Conservation (phyloP, 1,140 invertebrate genomes). For the Dysdera silvatica region DNA sequence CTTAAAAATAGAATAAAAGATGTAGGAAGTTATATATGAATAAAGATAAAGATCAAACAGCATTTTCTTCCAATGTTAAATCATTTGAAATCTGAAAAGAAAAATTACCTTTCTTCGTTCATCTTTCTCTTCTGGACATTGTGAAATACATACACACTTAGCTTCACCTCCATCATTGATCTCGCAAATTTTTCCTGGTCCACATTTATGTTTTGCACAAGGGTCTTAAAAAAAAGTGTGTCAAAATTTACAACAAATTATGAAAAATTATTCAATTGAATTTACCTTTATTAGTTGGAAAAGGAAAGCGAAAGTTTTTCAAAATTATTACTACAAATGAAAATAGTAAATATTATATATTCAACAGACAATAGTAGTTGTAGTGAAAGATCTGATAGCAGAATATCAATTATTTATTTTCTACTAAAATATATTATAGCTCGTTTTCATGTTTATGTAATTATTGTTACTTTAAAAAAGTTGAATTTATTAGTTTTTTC, state of each 20-base stretch:
- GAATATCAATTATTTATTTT: too few species aligned
- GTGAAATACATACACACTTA: conserved; percentile 73
- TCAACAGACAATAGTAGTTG: background rate
- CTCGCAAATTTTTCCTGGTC: conserved; percentile 77
- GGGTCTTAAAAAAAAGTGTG: conserved; percentile 53
- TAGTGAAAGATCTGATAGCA: background rate
- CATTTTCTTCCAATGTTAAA: background rate
- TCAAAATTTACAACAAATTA: background rate
- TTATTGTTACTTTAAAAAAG: too few species aligned
- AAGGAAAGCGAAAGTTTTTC: background rate
- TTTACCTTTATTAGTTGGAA: background rate
- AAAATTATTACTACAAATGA: background rate
- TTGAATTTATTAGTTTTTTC: too few species aligned
- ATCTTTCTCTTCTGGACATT: conserved; percentile 70
- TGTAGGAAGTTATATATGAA: background rate
- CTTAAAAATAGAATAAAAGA: too few species aligned
- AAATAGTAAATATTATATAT: background rate
- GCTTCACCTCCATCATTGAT: conserved; percentile 59
- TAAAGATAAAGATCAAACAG: background rate
- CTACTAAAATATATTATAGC: too few species aligned
- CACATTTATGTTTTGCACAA: conserved; percentile 76
- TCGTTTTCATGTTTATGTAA: too few species aligned
- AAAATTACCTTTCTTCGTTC: conserved; percentile 57
- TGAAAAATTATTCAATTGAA: background rate
- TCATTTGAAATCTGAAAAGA: background rate